phyloP scores from a whole-genome alignment of 1,140 invertebrate species.

The Drosophila tropicalis region DNA sequence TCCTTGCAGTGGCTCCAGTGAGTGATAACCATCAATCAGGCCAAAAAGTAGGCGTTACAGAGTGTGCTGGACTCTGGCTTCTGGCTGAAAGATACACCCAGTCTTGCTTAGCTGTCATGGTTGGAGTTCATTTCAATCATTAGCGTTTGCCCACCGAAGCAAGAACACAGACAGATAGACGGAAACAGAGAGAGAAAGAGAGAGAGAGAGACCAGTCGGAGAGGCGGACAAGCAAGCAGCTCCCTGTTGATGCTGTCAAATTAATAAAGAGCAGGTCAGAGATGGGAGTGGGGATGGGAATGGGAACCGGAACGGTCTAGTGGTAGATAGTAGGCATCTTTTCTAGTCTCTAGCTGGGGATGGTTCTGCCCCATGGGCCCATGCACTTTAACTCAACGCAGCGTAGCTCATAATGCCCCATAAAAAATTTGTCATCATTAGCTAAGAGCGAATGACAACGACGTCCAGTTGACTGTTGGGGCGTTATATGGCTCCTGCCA shows the following conservation, averaged over 20 bases:
- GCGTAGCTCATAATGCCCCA: conserved; percentile 73
- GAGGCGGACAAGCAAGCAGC: conserved; percentile 22
- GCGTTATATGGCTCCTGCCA: conserved; percentile 47
- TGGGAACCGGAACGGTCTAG: background rate
- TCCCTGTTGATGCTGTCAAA: conserved; percentile 81
- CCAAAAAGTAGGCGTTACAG: conserved; percentile 63
- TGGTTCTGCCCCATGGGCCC: conserved; percentile 36
- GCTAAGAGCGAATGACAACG: conserved; percentile 51
- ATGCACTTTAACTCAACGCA: conserved; percentile 67
- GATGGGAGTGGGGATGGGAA: conserved; percentile 21
- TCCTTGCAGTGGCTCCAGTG: conserved; percentile 60
- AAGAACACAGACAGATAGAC: too few relatives aligned
- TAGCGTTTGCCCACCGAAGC: conserved; percentile 57
- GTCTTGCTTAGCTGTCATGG: conserved; percentile 36
- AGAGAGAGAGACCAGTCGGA: background rate
- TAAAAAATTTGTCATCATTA: conserved; percentile 82
- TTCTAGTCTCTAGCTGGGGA: conserved; percentile 11
- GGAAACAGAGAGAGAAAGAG: too few relatives aligned
- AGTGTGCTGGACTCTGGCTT: conserved; percentile 21
- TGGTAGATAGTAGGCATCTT: conserved; percentile 12
- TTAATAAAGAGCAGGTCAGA: conserved; percentile 73
- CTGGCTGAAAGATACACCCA: conserved; percentile 56
- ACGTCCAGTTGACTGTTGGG: conserved; percentile 40
- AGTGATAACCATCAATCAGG: conserved; percentile 82
- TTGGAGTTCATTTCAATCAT: conserved; percentile 80